Evolutionary conservation across 2,888 invertebrate genomes (phyloP), one percentile per base, ranked within the genome.

Genomic region (Agrochola macilenta): DNA sequence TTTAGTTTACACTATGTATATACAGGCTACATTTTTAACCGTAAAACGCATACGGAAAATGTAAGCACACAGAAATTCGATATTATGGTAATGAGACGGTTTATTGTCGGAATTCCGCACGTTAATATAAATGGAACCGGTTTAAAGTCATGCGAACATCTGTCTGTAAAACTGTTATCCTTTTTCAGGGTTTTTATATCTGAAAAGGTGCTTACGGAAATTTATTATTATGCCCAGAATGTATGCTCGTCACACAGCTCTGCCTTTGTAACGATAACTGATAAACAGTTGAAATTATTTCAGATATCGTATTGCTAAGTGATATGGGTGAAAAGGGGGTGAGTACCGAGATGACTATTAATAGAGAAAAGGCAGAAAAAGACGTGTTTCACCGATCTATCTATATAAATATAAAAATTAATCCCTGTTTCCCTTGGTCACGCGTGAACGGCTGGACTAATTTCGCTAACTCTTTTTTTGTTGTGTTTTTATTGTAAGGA

Each of bases 1-100:
- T 83, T 79, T 84, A 81, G 23, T 83, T 77, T 72, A 80, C 17
- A 63, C 78, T 85, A 83, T 74, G 54, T 77, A 84, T 76, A 73
- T 80, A 81, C 70, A 81, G 23, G 54, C 81, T 85, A 86, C 61
- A 74, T 73, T 79, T 70, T 70, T 63, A 12, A 79, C 20, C 30
- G 17, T 74, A 60, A 76, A 77, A 68, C 46, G 78, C 64, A 39
- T 26, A 63, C 43, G 54, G 68, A 61, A 57, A 54, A 60, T 61
- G 58, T 64, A 73, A 75, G 66, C 39, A 74, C 75, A 85, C 75
- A 75, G 66, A 73, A 73, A 76, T 20, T 35, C 43, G 57, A 65
- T 69, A 61, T 60, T 79, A 84, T 35, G 71, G 14, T 63, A 65
- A 84, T 65, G 54, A 65, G 11, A 17, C 3, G 49, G 54, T 64